Evolutionary conservation across 2,113 vertebrate genomes (phyloP).

Genomic region (Struthidea cinerea): DNA sequence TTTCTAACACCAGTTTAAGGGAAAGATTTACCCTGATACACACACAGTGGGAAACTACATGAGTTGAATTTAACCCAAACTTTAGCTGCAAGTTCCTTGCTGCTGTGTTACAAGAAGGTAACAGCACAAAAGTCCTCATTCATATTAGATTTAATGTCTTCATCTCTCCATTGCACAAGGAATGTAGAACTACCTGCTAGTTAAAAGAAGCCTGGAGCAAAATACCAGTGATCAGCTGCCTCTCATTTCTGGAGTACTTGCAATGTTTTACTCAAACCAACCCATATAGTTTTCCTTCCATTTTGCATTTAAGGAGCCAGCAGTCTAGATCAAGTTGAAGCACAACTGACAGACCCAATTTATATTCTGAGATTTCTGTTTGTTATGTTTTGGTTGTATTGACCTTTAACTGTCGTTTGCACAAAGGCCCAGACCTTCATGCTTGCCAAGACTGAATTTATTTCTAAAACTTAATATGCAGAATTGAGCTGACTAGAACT

Average conservation of each 20-base stretch:
- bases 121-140: background rate
- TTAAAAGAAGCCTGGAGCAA: background rate
- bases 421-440: background rate
- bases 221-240: background rate
- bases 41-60: rapidly evolving
- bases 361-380: background rate
- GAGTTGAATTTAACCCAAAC: background rate
- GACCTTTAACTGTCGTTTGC: constrained; percentile 15
- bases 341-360: background rate
- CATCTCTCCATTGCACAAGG: background rate
- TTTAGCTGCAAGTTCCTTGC: background rate
- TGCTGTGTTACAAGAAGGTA: background rate
- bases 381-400: background rate
- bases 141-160: background rate
- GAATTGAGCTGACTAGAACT: background rate
- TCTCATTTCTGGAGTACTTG: background rate
- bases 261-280: background rate
- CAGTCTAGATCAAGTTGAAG: background rate
- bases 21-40: background rate
- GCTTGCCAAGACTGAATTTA: constrained; percentile 1
- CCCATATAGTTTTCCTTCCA: background rate
- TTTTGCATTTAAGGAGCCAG: background rate
- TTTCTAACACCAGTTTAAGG: background rate
- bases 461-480: background rate
- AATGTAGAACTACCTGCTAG: background rate